Evolutionary conservation across 2,113 vertebrate species (phyloP), one percentile per base, ranked within the genome.

Genomic region (Trogon surrucura): DNA sequence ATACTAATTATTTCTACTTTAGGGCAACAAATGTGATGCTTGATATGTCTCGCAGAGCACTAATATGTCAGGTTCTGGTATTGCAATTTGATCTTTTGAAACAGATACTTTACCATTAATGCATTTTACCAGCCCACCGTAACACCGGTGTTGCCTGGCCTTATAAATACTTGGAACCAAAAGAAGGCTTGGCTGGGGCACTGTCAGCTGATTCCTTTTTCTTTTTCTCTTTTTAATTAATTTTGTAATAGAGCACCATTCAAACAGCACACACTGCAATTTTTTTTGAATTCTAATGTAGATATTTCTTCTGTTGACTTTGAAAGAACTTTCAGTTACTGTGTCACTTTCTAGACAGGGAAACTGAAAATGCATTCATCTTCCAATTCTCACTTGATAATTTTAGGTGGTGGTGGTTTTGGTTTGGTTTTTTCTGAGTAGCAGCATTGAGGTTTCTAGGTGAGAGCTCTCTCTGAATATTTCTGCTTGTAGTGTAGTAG

Each of bases 251-350:
- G 61, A 94, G 83, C 77, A 93, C 86, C 88, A 80, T 96, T 95
- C 79, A 89, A 91, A 84, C 90, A 95, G 93, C 91, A 94, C 83
- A 38, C 64, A 92, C 85, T 96, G 90, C 88, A 95, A 32, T 79
- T 83, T 70, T 10, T 47, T 79, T 65, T 74, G 69, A 86, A 72
- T 74, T 85, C 41, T 47, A 38, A 36, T 80, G 13, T 54, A 74
- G 44, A 2, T 79, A 17, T 17, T 80, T 81, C 14, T 77, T 89
- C 56, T 88, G 16, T 69, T 91, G 72, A 26, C 26, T 71, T 73
- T 25, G 56, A 84, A 73, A 48, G 34, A 57, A 14, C 57, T 92
- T 87, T 92, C 25, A 44, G 61, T 50, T 82, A 41, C 15, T 32
- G 0, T 26, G 6, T 86, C 36, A 41, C 48, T 64, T 71, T 36